phyloP scores from a whole-genome alignment of 2,797 vertebrate genomes.

The Acrossocheilus wenchowensis region DNA sequence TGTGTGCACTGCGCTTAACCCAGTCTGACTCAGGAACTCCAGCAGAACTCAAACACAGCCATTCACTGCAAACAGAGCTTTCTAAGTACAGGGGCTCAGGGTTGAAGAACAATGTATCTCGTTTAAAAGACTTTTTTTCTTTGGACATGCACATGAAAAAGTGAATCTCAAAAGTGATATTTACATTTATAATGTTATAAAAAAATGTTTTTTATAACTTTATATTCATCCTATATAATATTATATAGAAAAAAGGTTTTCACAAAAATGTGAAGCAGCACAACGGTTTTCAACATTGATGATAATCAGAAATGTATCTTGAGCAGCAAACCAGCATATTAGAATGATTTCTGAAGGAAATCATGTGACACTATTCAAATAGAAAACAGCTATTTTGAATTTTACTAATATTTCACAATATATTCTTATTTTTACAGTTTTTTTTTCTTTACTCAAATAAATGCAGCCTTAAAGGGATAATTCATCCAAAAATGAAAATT shows the following conservation, averaged over 20 bases:
- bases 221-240: neutral
- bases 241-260: neutral
- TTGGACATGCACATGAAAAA: neutral
- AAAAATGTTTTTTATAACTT: neutral
- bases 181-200: neutral
- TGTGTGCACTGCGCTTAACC: conserved; percentile 8
- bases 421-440: neutral
- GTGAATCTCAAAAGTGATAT: neutral
- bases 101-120: neutral
- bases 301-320: neutral
- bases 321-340: neutral
- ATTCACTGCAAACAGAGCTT: neutral
- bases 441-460: neutral
- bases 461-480: neutral
- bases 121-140: neutral
- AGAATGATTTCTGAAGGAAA: neutral
- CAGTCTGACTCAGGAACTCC: conserved; percentile 23
- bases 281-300: neutral
- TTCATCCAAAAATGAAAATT: no score
- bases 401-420: neutral
- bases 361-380: neutral
- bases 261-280: neutral
- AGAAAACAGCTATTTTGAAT: neutral
- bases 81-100: neutral
- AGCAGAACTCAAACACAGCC: neutral